Conservation (phyloP, 2,888 invertebrate species). For the Acanthosepion esculentum region DNA sequence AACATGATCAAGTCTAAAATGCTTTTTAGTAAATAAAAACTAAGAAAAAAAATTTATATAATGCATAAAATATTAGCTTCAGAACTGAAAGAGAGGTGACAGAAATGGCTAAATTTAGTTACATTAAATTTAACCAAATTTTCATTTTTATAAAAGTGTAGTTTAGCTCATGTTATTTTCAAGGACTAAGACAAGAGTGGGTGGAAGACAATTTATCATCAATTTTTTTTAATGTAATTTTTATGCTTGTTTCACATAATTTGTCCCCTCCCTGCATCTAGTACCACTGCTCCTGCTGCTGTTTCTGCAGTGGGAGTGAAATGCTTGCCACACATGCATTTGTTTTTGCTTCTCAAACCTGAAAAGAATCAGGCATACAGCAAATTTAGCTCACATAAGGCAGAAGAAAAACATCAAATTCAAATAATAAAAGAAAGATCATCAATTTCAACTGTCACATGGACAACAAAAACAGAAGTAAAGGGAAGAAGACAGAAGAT, state of each 20-base stretch:
- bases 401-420: neutral
- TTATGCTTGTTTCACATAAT: neutral
- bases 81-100: neutral
- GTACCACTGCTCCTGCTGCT: neutral
- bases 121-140: neutral
- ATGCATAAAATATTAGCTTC: neutral
- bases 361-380: slow-evolving; percentile 14
- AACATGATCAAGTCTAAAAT: neutral
- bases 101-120: neutral
- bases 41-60: neutral
- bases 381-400: neutral
- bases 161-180: neutral
- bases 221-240: neutral
- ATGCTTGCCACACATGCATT: no score
- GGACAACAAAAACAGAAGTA: neutral
- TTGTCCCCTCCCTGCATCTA: slow-evolving; percentile 20
- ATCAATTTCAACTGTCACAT: neutral
- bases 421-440: neutral
- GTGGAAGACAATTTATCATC: neutral
- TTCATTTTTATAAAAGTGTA: neutral
- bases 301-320: neutral
- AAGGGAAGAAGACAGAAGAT: neutral
- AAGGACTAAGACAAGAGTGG: neutral
- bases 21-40: neutral
- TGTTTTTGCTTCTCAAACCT: neutral